Evolutionary conservation across 2,888 invertebrate species (phyloP).

Genomic region (Sericinus montela): DNA sequence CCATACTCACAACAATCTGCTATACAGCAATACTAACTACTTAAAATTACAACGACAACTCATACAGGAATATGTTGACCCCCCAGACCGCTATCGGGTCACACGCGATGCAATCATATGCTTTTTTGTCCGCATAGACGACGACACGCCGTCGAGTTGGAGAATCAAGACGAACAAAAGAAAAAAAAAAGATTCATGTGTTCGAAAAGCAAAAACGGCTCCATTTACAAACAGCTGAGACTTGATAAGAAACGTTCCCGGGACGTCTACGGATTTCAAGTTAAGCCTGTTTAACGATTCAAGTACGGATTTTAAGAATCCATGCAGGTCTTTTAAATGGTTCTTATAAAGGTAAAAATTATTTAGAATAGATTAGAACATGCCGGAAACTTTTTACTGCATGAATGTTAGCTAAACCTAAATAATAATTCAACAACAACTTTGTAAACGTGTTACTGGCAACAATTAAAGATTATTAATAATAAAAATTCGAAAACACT

Average conservation of each 20-base stretch:
- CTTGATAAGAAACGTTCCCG: constrained; percentile 34
- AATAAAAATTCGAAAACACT: too few species aligned
- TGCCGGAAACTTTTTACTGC: too few species aligned
- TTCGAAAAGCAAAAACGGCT: constrained; percentile 43
- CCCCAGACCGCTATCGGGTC: constrained; percentile 55
- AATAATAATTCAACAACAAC: too few species aligned
- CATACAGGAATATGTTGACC: constrained; percentile 40
- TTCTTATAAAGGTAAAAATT: too few species aligned
- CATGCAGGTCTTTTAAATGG: not conserved
- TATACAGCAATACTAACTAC: not conserved
- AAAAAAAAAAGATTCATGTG: constrained; percentile 51
- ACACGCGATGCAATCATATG: constrained; percentile 51
- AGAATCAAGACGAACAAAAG: constrained; percentile 18
- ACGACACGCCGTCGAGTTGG: constrained; percentile 32
- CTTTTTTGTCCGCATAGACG: constrained; percentile 48
- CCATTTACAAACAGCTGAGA: constrained; percentile 64
- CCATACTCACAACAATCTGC: not conserved
- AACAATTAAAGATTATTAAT: too few species aligned
- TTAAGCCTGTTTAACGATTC: not conserved
- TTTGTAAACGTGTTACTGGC: too few species aligned
- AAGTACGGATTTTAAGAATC: not conserved
- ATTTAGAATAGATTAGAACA: too few species aligned
- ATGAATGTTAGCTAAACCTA: too few species aligned
- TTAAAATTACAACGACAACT: not conserved
- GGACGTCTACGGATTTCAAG: constrained; percentile 8